These are phyloP conservation scores for Australoheros facetus DNA, from an alignment of 2,797 vertebrate species.

Conservation along the genomic window DNA sequence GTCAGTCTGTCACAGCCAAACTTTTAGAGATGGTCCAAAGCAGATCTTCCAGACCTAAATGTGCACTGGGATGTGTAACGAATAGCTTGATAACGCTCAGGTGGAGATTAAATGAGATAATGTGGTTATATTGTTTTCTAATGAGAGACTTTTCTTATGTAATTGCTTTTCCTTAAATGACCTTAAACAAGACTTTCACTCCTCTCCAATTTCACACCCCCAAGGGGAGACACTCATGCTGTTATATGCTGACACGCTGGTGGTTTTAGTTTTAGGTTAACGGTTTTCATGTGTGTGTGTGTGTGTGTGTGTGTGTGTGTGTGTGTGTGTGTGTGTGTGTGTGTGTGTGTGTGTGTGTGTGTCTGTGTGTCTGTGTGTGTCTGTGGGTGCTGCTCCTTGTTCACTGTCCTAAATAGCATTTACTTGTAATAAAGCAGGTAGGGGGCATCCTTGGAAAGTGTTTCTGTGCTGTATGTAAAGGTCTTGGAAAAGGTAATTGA, in stretches of 20 bases:
- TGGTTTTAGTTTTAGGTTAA: conserved; percentile 52
- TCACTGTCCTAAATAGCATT: conserved; percentile 19
- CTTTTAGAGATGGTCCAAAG: not conserved
- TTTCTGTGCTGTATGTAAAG: conserved; percentile 4
- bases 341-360: no score
- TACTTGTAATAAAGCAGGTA: conserved; percentile 34
- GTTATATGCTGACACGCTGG: conserved; percentile 32
- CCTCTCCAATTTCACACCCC: conserved; percentile 23
- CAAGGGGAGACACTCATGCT: not conserved
- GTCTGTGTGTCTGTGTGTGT: no score
- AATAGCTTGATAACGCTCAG: conserved; percentile 12
- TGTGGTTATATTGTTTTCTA: conserved; percentile 25
- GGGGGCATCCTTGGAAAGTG: conserved; percentile 18
- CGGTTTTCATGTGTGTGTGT: conserved; percentile 5
- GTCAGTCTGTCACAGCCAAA: conserved; percentile 48
- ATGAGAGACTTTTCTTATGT: conserved; percentile 30
- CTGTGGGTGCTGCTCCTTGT: conserved; percentile 1
- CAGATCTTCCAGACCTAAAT: conserved; percentile 10
- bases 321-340: no score
- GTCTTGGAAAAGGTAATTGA: conserved; percentile 18
- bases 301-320: not conserved
- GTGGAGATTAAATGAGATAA: conserved; percentile 22
- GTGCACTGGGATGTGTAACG: conserved; percentile 8
- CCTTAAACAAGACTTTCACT: conserved; percentile 37
- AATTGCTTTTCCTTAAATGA: conserved; percentile 44